Evolutionary conservation across 2,888 invertebrate genomes (phyloP).

Genomic region (Trissolcus japonicus): DNA sequence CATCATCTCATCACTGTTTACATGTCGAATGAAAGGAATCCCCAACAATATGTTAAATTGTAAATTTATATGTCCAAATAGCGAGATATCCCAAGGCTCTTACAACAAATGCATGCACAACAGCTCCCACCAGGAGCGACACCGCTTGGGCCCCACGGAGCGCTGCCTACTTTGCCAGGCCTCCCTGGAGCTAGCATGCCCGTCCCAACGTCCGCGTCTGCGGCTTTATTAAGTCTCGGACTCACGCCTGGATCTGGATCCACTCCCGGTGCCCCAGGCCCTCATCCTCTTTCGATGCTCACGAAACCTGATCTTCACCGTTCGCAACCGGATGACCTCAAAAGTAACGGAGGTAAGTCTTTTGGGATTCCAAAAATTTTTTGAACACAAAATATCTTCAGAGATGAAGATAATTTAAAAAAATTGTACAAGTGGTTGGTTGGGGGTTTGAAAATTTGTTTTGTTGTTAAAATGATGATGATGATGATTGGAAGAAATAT

Average conservation of each 20-base stretch:
- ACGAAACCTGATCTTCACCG: constrained; percentile 87
- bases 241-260: constrained; percentile 74
- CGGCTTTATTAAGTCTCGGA: constrained; percentile 77
- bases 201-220: constrained; percentile 74
- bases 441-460: too few species aligned
- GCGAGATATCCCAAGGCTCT: constrained; percentile 86
- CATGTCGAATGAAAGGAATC: background rate
- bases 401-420: too few species aligned
- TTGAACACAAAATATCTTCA: too few species aligned
- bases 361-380: too few species aligned
- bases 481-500: too few species aligned
- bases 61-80: constrained; percentile 78
- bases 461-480: too few species aligned
- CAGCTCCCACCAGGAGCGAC: constrained; percentile 86
- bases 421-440: too few species aligned
- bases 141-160: constrained; percentile 82
- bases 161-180: constrained; percentile 79
- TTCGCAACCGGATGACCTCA: constrained; percentile 82
- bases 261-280: constrained; percentile 82
- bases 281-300: constrained; percentile 86
- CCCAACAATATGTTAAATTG: constrained; percentile 42
- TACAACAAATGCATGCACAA: constrained; percentile 96
- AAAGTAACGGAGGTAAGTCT: constrained; percentile 83
- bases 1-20: too few species aligned
- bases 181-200: constrained; percentile 75